A percentile compares a stretch with the other conserved stretches of the same genome.
phyloP scores from a whole-genome alignment of 1,140 invertebrate species.

The Myzus persicae region DNA sequence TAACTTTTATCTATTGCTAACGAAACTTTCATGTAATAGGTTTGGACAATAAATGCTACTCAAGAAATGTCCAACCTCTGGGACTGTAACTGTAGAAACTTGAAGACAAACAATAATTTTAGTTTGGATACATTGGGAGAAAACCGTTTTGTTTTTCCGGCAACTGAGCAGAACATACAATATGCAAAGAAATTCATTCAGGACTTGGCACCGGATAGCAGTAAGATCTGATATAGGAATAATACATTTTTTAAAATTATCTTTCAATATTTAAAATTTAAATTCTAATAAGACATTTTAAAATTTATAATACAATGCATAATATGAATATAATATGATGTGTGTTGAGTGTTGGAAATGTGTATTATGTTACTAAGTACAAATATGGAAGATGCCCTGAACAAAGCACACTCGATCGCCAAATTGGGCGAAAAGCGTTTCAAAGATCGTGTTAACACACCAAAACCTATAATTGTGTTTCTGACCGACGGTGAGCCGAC shows the following conservation, averaged over 20 bases:
- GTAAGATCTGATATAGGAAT: not conserved
- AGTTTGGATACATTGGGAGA: not conserved
- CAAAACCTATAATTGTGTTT: constrained; percentile 75
- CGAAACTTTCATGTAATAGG: not conserved
- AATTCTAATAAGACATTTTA: too few relatives aligned
- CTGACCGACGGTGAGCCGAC: constrained; percentile 79
- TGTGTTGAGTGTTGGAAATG: too few relatives aligned
- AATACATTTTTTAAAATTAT: too few relatives aligned
- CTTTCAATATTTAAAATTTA: too few relatives aligned
- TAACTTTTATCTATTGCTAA: too few relatives aligned
- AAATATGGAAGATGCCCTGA: constrained; percentile 73
- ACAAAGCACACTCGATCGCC: constrained; percentile 69
- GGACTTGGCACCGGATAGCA: constrained; percentile 63
- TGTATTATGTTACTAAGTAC: constrained; percentile 65
- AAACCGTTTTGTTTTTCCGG: constrained; percentile 63
- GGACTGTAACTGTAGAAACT: not conserved
- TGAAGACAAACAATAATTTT: constrained; percentile 1
- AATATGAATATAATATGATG: too few relatives aligned
- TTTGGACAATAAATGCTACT: constrained; percentile 41
- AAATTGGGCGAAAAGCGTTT: constrained; percentile 63
- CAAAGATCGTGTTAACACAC: constrained; percentile 55
- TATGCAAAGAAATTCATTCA: constrained; percentile 70
- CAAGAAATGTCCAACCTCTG: constrained; percentile 7
- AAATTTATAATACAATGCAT: too few relatives aligned
- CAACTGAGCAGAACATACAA: constrained; percentile 67